Evolutionary conservation across 2,888 invertebrate species (phyloP).

Genomic region (Abrostola tripartita): DNA sequence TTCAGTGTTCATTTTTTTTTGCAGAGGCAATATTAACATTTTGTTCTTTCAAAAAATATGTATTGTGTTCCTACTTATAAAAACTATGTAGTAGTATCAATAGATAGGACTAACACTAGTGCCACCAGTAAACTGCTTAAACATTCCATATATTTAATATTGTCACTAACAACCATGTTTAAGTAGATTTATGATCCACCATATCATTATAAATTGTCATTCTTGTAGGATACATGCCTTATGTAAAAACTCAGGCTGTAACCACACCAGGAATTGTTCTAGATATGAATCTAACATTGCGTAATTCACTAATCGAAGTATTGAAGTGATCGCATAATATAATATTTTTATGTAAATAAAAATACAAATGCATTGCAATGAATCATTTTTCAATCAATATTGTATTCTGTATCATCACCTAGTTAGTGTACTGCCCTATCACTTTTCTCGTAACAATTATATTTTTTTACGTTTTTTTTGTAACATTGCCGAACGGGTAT

Average conservation of each 20-base stretch:
- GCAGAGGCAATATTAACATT: too few relatives aligned
- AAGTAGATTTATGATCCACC: slow-evolving; percentile 54
- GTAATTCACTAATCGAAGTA: slow-evolving; percentile 29
- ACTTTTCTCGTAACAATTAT: slow-evolving; percentile 31
- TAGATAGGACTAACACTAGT: slow-evolving; percentile 36
- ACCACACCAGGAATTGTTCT: slow-evolving; percentile 19
- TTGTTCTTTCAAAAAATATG: slow-evolving; percentile 39
- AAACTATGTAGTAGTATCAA: slow-evolving; percentile 34
- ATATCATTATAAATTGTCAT: slow-evolving; percentile 38
- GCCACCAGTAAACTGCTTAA: slow-evolving; percentile 50
- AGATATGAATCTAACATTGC: slow-evolving; percentile 32
- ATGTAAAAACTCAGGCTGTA: slow-evolving; percentile 23
- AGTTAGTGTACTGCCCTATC: slow-evolving; percentile 23
- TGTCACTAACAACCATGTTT: slow-evolving; percentile 53
- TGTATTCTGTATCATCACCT: slow-evolving; percentile 49
- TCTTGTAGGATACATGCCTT: slow-evolving; percentile 41
- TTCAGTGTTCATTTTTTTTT: too few relatives aligned
- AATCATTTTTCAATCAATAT: slow-evolving; percentile 60
- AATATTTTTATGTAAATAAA: slow-evolving; percentile 54
- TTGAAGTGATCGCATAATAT: slow-evolving; percentile 48
- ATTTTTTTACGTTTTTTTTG: slow-evolving; percentile 25
- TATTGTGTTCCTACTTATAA: slow-evolving; percentile 55
- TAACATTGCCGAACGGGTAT: slow-evolving; percentile 38
- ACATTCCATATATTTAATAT: slow-evolving; percentile 55
- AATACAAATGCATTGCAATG: slow-evolving; percentile 55